phyloP scores from a whole-genome alignment of 2,797 vertebrate species.

The Clarias fuscus region DNA sequence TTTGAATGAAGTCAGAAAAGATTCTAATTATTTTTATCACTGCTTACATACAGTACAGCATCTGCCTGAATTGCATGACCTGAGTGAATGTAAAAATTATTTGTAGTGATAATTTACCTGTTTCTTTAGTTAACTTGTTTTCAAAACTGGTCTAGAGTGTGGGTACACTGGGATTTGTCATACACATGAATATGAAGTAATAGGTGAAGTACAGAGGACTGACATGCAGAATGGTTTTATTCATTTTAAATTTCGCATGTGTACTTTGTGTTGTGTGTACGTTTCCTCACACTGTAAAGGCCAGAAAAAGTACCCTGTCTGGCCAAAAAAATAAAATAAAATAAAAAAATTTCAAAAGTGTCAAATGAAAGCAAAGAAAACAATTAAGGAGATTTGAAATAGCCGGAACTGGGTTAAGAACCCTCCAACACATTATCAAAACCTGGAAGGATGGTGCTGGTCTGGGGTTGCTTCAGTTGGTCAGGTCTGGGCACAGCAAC shows the following conservation, averaged over 20 bases:
- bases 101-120: neutral
- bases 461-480: too few relatives aligned
- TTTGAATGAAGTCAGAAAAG: neutral
- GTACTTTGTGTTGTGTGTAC: neutral
- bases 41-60: neutral
- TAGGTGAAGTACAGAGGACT: neutral
- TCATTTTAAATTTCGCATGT: neutral
- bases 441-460: too few relatives aligned
- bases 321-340: too few relatives aligned
- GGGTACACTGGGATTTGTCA: neutral
- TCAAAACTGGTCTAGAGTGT: neutral
- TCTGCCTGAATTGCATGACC: neutral
- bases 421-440: too few relatives aligned
- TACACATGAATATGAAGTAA: neutral
- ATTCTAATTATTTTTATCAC: neutral
- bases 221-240: neutral
- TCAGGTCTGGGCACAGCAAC: too few relatives aligned
- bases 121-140: neutral
- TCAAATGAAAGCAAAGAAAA: too few relatives aligned
- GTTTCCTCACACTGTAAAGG: neutral
- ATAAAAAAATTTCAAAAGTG: too few relatives aligned
- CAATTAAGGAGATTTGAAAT: too few relatives aligned
- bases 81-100: neutral
- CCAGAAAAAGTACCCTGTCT: too few relatives aligned
- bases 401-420: too few relatives aligned